A percentile compares a stretch with the other conserved stretches of the same genome.
Conservation (phyloP, 2,113 vertebrate genomes). For the Falcunculus frontatus region DNA sequence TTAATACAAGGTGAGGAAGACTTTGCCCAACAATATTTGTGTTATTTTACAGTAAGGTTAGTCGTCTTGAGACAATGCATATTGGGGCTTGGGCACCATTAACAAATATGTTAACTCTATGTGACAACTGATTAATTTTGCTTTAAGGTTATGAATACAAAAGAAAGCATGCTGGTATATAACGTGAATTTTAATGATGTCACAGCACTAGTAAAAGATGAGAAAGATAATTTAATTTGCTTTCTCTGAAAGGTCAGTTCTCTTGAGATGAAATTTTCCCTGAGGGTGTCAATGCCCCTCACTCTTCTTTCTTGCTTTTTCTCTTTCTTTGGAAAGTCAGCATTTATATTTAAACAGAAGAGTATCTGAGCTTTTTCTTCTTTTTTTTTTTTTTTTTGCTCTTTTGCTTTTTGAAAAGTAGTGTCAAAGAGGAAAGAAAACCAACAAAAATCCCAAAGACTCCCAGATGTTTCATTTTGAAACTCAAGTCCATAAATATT, state of each 20-base stretch:
- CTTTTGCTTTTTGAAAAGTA: background rate
- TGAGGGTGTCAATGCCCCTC: conserved; percentile 60
- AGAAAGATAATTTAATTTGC: conserved; percentile 81
- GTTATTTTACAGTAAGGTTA: background rate
- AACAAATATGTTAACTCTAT: conserved; percentile 70
- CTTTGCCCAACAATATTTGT: background rate
- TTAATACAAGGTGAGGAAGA: background rate
- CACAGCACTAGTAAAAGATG: conserved; percentile 75
- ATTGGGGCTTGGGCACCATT: conserved; percentile 47
- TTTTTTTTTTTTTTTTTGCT: background rate
- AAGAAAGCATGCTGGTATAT: conserved; percentile 65
- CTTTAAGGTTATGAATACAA: conserved; percentile 79
- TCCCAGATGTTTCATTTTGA: background rate
- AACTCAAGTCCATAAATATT: conserved; percentile 16
- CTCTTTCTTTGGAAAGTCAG: conserved; percentile 17
- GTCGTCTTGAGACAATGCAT: conserved; percentile 13
- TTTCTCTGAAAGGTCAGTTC: conserved; percentile 77
- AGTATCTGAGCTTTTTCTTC: background rate
- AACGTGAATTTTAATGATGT: conserved; percentile 79
- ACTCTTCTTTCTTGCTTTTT: background rate
- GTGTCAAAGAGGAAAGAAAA: background rate
- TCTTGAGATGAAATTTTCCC: conserved; percentile 75
- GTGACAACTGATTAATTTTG: conserved; percentile 78
- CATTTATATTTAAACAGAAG: conserved; percentile 66
- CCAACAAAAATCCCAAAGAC: background rate